Percentiles rank a stretch among this genome's conserved stretches.
Evolutionary conservation across 2,113 vertebrate species (phyloP).

Genomic region (Podarcis muralis): DNA sequence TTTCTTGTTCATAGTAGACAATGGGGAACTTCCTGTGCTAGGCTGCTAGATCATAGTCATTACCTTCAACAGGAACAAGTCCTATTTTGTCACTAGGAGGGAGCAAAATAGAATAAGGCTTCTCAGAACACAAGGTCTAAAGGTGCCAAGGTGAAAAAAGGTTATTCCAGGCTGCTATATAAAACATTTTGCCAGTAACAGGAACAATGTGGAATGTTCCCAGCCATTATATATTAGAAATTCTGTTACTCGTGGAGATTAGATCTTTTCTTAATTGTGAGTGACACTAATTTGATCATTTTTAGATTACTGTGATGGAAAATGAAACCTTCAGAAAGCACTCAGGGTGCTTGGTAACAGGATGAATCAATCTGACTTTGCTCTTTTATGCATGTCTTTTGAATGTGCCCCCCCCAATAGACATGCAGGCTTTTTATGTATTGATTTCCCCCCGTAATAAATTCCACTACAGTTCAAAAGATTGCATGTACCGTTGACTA

Average conservation of each 20-base stretch:
- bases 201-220: not conserved
- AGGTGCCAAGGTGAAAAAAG: not conserved
- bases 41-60: not conserved
- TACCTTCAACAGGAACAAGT: not conserved
- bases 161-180: not conserved
- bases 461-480: not conserved
- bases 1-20: not conserved
- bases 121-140: not conserved
- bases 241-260: not conserved
- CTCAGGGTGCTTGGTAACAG: not conserved
- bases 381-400: conserved; percentile 1
- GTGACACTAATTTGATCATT: not conserved
- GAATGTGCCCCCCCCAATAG: not conserved
- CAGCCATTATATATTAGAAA: conserved; percentile 27
- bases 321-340: not conserved
- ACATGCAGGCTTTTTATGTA: not conserved
- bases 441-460: not conserved
- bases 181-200: not conserved
- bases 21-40: not conserved
- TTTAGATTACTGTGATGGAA: conserved; percentile 14
- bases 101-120: not conserved
- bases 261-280: not conserved
- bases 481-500: not conserved
- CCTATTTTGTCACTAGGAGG: not conserved
- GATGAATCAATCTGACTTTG: not conserved